Base-by-base conservation (phyloP, 2,797 vertebrate genomes). In the Hippoglossus hippoglossus region DNA sequence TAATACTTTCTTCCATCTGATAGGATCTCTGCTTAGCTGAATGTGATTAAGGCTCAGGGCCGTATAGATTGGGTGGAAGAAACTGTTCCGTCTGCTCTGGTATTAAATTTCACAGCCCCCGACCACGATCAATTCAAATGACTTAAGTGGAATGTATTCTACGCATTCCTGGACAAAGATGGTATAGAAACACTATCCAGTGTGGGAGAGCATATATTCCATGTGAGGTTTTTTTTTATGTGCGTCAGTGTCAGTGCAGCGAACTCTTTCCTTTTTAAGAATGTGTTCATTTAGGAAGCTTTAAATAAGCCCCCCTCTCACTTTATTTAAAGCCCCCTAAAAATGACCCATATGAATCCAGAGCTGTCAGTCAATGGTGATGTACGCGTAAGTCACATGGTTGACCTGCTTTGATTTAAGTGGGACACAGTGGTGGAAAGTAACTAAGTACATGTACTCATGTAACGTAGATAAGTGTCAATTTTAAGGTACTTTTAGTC, bases 101-200 rank as follows among this genome's bases (percentile, higher is more conserved):
- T 47, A 59, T 87, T 88, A 57, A 50, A 79, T 84, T 87, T 90
- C 82, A 81, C 31, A 67, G 59, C 44, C 19, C 75, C 6, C 62
- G 15, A 31, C 47, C 8, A 62, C 66, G 63, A 91, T 88, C 80
- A 87, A 79, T 86, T 86, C 28, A 82, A 83, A 83, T 73, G 54
- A 78, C 70, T 47, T 49, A 67, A 68, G 69, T 78, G 82, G 82
- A 84, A 90, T 75, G 72, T 82, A 80, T 85, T 81, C 24, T 51
- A 57, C 59, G 65, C 75, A 89, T 90, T 83, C 76, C 74, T 85
- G 67, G 53, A 83, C 80, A 78, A 80, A 87, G 62, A 85, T 85
- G 73, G 73, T 74, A 71, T 51, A 83, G 77, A 80, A 80, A 85
- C 73, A 73, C 46, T 71, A 61, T 53, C 71, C 73, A 71, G 50